These are phyloP conservation scores for Maccullochella peelii DNA, from an alignment of 2,113 vertebrate genomes.

Conservation along the genomic window DNA sequence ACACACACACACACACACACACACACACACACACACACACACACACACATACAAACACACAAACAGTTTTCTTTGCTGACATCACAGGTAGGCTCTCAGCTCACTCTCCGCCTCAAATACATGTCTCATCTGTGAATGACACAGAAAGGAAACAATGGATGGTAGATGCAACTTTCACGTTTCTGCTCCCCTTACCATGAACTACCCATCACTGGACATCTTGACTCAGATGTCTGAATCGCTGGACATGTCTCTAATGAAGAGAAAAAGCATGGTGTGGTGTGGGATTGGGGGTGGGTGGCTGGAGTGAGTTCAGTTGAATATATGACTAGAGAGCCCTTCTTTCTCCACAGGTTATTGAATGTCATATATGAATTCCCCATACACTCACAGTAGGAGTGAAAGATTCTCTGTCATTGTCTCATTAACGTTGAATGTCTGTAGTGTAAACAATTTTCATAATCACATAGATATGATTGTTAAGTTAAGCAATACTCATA, in stretches of 20 bases:
- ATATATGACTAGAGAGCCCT: slow-evolving; percentile 8
- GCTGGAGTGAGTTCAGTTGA: neutral
- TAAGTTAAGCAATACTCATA: slow-evolving; percentile 72
- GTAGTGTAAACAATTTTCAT: slow-evolving; percentile 37
- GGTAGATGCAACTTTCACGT: slow-evolving; percentile 17
- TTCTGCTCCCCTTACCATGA: slow-evolving; percentile 25
- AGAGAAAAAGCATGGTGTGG: neutral
- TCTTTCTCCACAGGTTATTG: slow-evolving; percentile 46
- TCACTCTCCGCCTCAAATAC: slow-evolving; percentile 29
- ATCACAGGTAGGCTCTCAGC: slow-evolving; percentile 3
- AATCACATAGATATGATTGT: slow-evolving; percentile 64
- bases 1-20: slow-evolving; percentile 19
- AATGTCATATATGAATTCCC: slow-evolving; percentile 58
- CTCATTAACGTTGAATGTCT: slow-evolving; percentile 54
- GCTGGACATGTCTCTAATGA: slow-evolving; percentile 18
- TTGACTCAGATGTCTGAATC: slow-evolving; percentile 11
- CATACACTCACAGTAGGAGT: neutral
- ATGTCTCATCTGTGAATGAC: slow-evolving; percentile 12
- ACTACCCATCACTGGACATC: neutral
- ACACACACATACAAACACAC: slow-evolving; percentile 7
- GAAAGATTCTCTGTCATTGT: slow-evolving; percentile 37
- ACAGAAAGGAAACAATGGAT: neutral
- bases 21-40: slow-evolving; percentile 7
- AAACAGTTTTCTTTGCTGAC: slow-evolving; percentile 22
- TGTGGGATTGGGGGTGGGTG: neutral